Base-by-base conservation (phyloP, 1,140 invertebrate species). In the Drosophila burlai region DNA sequence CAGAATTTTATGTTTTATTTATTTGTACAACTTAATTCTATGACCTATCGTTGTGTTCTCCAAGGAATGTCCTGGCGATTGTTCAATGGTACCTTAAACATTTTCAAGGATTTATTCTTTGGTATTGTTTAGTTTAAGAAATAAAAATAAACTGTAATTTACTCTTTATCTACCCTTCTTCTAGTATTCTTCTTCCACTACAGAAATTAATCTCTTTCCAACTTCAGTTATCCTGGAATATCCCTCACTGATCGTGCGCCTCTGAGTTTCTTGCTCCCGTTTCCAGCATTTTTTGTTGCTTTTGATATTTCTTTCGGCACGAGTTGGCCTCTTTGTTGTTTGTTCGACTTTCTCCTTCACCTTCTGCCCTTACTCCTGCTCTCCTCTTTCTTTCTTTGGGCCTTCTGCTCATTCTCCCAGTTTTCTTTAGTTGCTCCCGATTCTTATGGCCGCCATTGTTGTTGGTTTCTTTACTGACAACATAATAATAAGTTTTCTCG, bases 401-500 rank as follows among this genome's bases (percentile, higher is more conserved):
- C 38, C 29, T 5, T 38, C 18, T 57, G 29, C 34, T 9, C 16
- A 18, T 43, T 49, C 62, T 49, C 29, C 16, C 36, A 13, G 31
- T 24, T 49, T 52, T 40, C 26, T 36, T 26, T 15, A n/a, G 57
- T 43, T 43, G 58, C 21, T 62, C 43, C 52, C 29, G 49, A 34
- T 64, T 49, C 50, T 67, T 71, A 40, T 62, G 52, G 36, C 63
- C 38, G 69, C 47, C 58, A 77, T 89, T 83, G 77, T 68, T 75
- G 50, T 80, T 80, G 73, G 49, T 65, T 80, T 76, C 80, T 87
- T 82, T 82, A 86, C 85, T 80, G 81, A 87, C 84, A 87, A 87
- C 84, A 87, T 89, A 84, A 89, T 89, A 89, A 89, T 89, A 89
- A 89, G 85, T 90, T 90, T 84, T 90, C 74, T 61, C 40, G 61